Conservation (phyloP, 2,888 invertebrate genomes). For the Erebia aethiops region DNA sequence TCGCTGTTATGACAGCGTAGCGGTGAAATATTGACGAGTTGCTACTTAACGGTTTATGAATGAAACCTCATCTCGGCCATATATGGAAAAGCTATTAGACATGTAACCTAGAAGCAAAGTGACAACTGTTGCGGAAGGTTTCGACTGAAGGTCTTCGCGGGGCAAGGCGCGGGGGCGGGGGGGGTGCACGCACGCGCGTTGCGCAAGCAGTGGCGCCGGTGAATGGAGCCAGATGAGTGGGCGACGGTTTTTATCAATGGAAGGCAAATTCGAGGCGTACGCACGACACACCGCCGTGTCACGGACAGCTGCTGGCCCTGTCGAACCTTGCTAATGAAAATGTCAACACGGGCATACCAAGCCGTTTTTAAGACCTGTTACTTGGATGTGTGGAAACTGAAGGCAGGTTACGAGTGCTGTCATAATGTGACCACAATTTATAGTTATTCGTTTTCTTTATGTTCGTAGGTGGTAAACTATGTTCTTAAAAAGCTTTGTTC, state of each 20-base stretch:
- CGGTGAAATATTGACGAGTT: conserved; percentile 27
- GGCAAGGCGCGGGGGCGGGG: conserved; percentile 44
- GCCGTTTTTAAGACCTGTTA: conserved; percentile 30
- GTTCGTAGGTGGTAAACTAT: conserved; percentile 6
- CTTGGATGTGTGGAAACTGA: conserved; percentile 30
- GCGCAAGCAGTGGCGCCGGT: conserved; percentile 76
- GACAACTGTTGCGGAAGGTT: conserved; percentile 59
- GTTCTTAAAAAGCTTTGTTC: background rate
- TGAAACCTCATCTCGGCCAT: conserved; percentile 39
- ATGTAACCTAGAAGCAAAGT: conserved; percentile 42
- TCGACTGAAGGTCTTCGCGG: conserved; percentile 59
- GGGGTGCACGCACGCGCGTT: conserved; percentile 65
- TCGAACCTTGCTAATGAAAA: conserved; percentile 68
- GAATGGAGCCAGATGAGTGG: conserved; percentile 74
- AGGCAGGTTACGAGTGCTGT: conserved; percentile 23
- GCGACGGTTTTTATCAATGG: conserved; percentile 81
- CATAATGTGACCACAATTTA: conserved; percentile 15
- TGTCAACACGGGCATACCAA: conserved; percentile 57
- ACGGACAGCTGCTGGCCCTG: conserved; percentile 61
- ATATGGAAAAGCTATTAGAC: conserved; percentile 38
- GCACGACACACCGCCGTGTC: conserved; percentile 65
- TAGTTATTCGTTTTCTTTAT: conserved; percentile 7
- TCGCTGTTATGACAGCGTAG: conserved; percentile 4
- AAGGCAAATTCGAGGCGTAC: conserved; percentile 78
- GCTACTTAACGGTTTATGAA: conserved; percentile 42